These are phyloP conservation scores for Corynorhinus townsendii DNA, from an alignment of 2,113 vertebrate species.

Conservation along the genomic window DNA sequence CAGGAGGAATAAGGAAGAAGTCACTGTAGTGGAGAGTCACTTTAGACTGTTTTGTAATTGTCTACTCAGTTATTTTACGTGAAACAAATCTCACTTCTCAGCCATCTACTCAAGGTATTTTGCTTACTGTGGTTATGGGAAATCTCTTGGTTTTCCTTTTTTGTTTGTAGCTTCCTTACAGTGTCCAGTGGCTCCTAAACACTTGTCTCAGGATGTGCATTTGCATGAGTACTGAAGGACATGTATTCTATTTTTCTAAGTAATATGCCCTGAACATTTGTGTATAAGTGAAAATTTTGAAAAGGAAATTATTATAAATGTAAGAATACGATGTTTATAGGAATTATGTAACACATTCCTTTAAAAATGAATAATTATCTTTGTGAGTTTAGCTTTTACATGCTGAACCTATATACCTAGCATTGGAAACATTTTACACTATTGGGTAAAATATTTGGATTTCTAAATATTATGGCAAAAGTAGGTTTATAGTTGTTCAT, in stretches of 20 bases:
- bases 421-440: not conserved
- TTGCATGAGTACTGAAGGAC: not conserved
- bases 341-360: not conserved
- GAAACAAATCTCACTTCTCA: not conserved
- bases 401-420: not conserved
- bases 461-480: not conserved
- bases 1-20: not conserved
- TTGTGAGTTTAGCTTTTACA: not conserved
- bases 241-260: not conserved
- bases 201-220: not conserved
- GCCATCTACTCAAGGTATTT: not conserved
- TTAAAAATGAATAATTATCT: not conserved
- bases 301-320: conserved; percentile 26
- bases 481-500: not conserved
- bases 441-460: too few relatives aligned
- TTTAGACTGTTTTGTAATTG: not conserved
- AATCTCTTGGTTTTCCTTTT: not conserved
- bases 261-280: not conserved
- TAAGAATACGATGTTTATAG: not conserved
- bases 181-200: not conserved
- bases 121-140: not conserved
- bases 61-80: not conserved
- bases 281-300: not conserved
- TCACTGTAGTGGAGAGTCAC: not conserved
- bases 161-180: not conserved